Conservation (phyloP, 2,797 vertebrate genomes). For the Manis javanica region DNA sequence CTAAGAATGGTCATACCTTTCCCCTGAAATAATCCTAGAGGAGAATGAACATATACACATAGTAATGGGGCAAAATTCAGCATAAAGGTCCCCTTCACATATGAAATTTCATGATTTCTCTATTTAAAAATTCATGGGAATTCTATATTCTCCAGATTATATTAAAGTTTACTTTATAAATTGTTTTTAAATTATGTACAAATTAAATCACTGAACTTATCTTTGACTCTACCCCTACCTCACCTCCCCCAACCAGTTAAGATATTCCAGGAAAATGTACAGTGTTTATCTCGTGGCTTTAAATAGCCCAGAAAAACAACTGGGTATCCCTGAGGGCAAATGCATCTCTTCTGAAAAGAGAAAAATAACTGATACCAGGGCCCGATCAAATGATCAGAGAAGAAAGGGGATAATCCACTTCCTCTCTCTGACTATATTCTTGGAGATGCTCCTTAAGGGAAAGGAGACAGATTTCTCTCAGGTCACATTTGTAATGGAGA, state of each 20-base stretch:
- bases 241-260: not conserved
- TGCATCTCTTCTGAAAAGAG: not conserved
- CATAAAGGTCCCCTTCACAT: not conserved
- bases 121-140: not conserved
- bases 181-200: not conserved
- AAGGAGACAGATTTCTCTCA: not conserved
- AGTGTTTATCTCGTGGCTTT: not conserved
- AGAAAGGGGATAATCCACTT: not conserved
- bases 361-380: not conserved
- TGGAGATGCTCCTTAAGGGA: not conserved
- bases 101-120: not conserved
- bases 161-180: not conserved
- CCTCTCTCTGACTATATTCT: not conserved
- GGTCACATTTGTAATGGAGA: not conserved
- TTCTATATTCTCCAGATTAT: not conserved
- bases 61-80: not conserved
- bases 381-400: not conserved
- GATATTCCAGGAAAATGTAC: not conserved
- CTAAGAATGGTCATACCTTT: not conserved
- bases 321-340: not conserved
- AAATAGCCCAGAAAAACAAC: not conserved
- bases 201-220: not conserved
- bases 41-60: not conserved
- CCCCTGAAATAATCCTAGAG: not conserved
- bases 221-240: not conserved